Evolutionary conservation across 2,888 invertebrate genomes (phyloP), one percentile per base, ranked within the genome.

Genomic region (Deladenus siricidicola): DNA sequence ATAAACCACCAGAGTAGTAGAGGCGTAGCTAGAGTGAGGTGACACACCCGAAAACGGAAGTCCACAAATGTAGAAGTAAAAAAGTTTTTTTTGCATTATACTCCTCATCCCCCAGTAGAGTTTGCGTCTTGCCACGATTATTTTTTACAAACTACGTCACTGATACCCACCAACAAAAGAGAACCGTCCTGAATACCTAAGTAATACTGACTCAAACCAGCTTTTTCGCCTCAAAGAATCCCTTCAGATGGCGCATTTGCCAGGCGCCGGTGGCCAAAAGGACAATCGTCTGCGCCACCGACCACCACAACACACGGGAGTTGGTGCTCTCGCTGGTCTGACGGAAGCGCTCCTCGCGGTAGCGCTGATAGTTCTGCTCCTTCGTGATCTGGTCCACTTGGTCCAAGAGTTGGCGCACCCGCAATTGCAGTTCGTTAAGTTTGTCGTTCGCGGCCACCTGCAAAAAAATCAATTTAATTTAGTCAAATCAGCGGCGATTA

Each of bases 351-450:
- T 96, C 96, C 80, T 98, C 98, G 19, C 96, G 89, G 80, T 90
- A 93, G 14, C 94, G 86, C 80, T 98, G 98, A 81, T 98, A 98
- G 81, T 91, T 94, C 80, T 98, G 96, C 80, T 98, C 96, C 81
- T 96, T 98, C n/a, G 91, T 90, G 65, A 98, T 96, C 82, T 98
- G 96, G 66, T 94, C 94, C 0, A 94, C 93, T 84, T 99, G 96
- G 81, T 94, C 93, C 17, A 96, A 82, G 23, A 98, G 83, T 80
- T 98, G 96, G 52, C 94, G 85, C 63, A 98, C 88, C 75, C 98
- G 85, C 55, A 98, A 83, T 80, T 98, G 93, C 17, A 99, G 82
- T 80, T 98, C 94, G 1, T 90, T 87, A 55, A 98, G 83, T 80
- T 96, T 98, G 80, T 98, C 98, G 80, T 91, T 94, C 78, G 93